Base-by-base conservation (phyloP, 2,113 vertebrate genomes). In the Atlantisia rogersi region DNA sequence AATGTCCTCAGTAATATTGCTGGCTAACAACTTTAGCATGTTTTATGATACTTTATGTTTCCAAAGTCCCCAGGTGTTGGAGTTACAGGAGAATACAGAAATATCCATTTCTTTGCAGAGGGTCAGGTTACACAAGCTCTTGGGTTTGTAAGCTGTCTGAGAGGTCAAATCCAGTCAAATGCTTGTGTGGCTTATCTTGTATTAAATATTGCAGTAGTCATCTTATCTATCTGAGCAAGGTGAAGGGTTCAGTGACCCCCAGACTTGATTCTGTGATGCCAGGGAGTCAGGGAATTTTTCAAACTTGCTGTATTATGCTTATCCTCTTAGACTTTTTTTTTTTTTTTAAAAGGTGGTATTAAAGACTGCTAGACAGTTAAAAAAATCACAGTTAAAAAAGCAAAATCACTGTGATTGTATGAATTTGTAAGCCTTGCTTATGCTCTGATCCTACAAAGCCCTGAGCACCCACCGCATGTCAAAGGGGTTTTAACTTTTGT, bases 81-180 rank as follows among this genome's bases (percentile, higher is more conserved):
- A 92, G 48, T 65, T 79, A 52, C 0, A 0, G 50, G 65, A 85
- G 67, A 95, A 92, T 65, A 86, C 69, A 95, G 59, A 94, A 97
- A 95, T 91, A 92, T 8, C 81, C 65, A 44, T 95, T 94, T 95
- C n/a, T 70, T 89, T 89, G 67, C 91, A 89, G 71, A 94, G 59
- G 81, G 94, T 91, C 81, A 94, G 86, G 81, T 95, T 95, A 94
- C 81, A 85, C 83, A 75, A 94, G 86, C 92, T 96, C 83, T 94
- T 94, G 95, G 82, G 86, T 94, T 89, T 96, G 88, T 95, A 96
- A 96, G 94, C 86, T 93, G 93, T 85, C 80, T 91, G 83, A 94
- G 86, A 96, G 96, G 96, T 95, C 94, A 97, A 96, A 96, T 68
- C 65, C 83, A 95, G 96, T 94, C 96, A 97, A 95, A 97, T 89